phyloP scores from a whole-genome alignment of 92 coral and sea anemone genomes.

The Parazoanthus atlanticus region DNA sequence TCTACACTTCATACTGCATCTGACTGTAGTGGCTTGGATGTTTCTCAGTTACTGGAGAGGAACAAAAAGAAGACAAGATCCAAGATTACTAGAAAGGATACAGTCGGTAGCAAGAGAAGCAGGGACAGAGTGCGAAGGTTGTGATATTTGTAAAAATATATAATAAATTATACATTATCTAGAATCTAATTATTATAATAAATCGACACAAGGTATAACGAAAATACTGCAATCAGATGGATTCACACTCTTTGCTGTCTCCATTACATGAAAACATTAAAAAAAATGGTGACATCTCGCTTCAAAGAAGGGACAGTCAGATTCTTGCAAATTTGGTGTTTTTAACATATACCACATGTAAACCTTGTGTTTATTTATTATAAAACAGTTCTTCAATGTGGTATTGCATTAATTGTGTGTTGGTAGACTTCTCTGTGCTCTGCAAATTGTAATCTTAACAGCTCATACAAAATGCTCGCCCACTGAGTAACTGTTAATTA shows the following conservation, averaged over 20 bases:
- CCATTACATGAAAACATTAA: not conserved
- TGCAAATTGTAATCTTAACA: not conserved
- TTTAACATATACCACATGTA: no score
- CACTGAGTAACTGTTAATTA: not conserved
- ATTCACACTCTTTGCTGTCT: no score
- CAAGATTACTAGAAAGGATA: slow-evolving; percentile 8
- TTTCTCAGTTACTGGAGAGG: not conserved
- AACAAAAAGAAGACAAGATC: slow-evolving; percentile 9
- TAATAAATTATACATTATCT: not conserved
- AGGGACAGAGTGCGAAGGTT: slow-evolving; percentile 35
- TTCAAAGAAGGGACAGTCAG: no score
- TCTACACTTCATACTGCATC: slow-evolving; percentile 28
- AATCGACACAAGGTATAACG: not conserved
- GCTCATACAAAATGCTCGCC: not conserved
- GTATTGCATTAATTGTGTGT: no score
- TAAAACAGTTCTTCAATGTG: no score
- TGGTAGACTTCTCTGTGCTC: not conserved
- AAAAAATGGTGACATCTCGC: not conserved
- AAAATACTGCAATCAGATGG: not conserved
- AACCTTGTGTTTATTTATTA: not conserved
- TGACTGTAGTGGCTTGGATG: slow-evolving; percentile 30
- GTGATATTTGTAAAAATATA: not conserved
- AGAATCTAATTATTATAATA: no score
- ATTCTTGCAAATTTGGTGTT: not conserved
- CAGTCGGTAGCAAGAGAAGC: slow-evolving; percentile 34